Conservation (phyloP, 2,113 vertebrate genomes). For the Paramisgurnus dabryanus region DNA sequence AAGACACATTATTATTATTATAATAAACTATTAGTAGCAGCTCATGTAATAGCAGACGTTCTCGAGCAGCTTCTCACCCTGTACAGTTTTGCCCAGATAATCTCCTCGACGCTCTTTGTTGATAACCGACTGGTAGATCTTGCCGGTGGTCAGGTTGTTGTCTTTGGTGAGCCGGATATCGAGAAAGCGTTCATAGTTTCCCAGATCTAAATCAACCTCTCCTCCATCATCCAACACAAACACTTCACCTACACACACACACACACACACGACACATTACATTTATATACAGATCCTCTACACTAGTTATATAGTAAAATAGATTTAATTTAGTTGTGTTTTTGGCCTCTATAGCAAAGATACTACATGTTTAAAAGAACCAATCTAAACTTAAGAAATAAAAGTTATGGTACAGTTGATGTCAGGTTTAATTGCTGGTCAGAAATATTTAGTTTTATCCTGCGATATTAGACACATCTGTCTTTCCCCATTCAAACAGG, state of each 20-base stretch:
- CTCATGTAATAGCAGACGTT: no score
- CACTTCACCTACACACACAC: constrained; percentile 82
- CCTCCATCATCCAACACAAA: constrained; percentile 96
- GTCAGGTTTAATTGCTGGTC: no score
- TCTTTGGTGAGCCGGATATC: constrained; percentile 94
- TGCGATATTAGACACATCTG: no score
- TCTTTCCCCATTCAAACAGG: no score
- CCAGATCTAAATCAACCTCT: constrained; percentile 95
- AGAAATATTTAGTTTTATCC: no score
- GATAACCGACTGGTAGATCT: constrained; percentile 97
- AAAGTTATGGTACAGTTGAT: no score
- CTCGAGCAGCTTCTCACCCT: constrained; percentile 74
- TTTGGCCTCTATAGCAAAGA: no score
- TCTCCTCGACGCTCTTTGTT: constrained; percentile 96
- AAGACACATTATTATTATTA: no score
- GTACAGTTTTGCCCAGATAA: constrained; percentile 95
- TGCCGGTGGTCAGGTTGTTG: constrained; percentile 97
- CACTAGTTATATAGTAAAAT: not conserved
- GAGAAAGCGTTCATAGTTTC: constrained; percentile 96
- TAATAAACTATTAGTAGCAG: not conserved
- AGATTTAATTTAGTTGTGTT: not conserved
- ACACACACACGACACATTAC: not conserved
- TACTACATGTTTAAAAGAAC: no score
- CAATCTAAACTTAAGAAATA: no score
- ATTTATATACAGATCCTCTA: not conserved